Percentiles rank a stretch among this genome's conserved stretches.
phyloP scores from a whole-genome alignment of 2,113 vertebrate genomes.

The Chinchilla lanigera region DNA sequence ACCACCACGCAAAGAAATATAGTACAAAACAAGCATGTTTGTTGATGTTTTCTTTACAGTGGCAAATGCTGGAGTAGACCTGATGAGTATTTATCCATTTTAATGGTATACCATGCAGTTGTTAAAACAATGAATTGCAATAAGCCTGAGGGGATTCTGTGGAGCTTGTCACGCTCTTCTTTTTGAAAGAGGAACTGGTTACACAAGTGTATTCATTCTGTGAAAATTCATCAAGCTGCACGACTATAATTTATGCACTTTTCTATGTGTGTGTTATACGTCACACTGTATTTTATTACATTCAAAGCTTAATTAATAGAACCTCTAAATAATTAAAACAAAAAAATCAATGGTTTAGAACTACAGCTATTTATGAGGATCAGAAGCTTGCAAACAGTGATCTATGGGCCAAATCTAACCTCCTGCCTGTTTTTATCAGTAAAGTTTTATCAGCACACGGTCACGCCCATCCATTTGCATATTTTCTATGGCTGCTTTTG shows the following conservation, averaged over 20 bases:
- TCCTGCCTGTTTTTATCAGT: not conserved
- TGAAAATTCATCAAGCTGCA: not conserved
- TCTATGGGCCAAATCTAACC: not conserved
- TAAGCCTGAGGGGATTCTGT: fast-evolving
- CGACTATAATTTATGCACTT: not conserved
- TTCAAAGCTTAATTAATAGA: not conserved
- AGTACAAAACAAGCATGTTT: not conserved
- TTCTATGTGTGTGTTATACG: not conserved
- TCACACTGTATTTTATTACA: not conserved
- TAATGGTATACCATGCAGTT: not conserved
- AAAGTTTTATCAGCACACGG: conserved; percentile 20
- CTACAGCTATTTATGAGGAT: not conserved
- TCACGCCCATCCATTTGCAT: not conserved
- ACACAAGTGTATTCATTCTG: not conserved
- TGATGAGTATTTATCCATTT: not conserved
- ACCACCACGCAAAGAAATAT: not conserved
- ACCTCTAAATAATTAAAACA: not conserved
- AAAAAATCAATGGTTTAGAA: not conserved
- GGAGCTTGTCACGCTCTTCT: not conserved
- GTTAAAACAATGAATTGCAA: not conserved
- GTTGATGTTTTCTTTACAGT: not conserved
- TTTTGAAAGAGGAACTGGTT: not conserved
- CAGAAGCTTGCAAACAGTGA: not conserved
- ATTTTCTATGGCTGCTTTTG: not conserved
- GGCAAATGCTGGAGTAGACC: not conserved